phyloP scores from a whole-genome alignment of 2,113 vertebrate species.

The Danionella cerebrum region DNA sequence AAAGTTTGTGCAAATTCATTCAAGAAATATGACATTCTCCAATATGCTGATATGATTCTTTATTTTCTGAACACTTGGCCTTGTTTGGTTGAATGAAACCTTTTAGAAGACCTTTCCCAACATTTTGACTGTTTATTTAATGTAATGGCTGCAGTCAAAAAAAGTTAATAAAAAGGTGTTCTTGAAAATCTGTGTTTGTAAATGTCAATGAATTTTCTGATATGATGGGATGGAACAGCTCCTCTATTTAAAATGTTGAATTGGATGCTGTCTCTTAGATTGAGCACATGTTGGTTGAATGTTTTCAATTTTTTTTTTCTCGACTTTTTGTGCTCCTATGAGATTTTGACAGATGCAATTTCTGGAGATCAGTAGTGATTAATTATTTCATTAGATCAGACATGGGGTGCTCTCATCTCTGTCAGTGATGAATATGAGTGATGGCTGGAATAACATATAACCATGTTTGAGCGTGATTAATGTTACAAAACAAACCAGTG shows the following conservation, averaged over 20 bases:
- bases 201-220: constrained; percentile 26
- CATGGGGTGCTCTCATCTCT: too few relatives aligned
- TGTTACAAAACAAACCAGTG: too few relatives aligned
- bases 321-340: background rate
- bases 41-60: background rate
- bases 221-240: background rate
- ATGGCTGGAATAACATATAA: too few relatives aligned
- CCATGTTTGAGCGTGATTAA: too few relatives aligned
- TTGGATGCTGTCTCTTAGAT: background rate
- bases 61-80: constrained; percentile 13
- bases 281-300: background rate
- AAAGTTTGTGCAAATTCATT: constrained; percentile 5
- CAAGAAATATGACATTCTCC: background rate
- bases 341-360: background rate
- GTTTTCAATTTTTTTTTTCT: background rate
- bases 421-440: too few relatives aligned
- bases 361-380: too few relatives aligned
- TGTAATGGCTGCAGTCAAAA: constrained; percentile 16
- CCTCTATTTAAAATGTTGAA: background rate
- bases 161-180: constrained; percentile 16
- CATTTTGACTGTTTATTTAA: constrained; percentile 47
- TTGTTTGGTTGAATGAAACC: background rate
- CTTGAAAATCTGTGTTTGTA: constrained; percentile 6
- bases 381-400: too few relatives aligned
- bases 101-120: constrained; percentile 19